Evolutionary conservation across 2,113 vertebrate species (phyloP).

Genomic region (Pteropus alecto): DNA sequence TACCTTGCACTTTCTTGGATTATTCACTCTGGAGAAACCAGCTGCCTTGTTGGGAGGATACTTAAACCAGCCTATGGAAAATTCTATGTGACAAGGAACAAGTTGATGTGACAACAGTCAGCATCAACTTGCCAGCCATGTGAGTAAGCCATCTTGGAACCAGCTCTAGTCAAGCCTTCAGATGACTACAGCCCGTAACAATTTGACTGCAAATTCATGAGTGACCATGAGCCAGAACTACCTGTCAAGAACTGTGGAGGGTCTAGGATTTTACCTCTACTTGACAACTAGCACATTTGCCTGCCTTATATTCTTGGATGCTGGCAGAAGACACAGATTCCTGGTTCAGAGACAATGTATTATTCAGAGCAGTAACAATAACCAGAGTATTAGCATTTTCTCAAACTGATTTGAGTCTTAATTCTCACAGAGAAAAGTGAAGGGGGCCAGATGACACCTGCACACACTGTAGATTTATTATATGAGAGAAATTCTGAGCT

Average conservation of each 20-base stretch:
- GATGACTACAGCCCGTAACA: neutral
- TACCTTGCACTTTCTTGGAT: neutral
- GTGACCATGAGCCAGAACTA: neutral
- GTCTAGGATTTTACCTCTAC: neutral
- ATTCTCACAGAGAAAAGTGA: neutral
- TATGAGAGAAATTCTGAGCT: neutral
- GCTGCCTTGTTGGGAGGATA: neutral
- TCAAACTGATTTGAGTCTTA: neutral
- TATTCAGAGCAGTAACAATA: neutral
- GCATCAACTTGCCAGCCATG: neutral
- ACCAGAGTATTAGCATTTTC: neutral
- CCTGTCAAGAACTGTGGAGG: neutral
- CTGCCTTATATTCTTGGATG: neutral
- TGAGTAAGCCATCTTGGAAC: neutral
- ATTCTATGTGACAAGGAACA: neutral
- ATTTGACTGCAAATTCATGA: neutral
- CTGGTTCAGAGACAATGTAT: neutral
- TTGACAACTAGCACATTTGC: neutral
- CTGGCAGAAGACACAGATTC: neutral
- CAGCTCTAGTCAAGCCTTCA: neutral
- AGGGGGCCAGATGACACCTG: neutral
- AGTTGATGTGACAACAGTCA: neutral
- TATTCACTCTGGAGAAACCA: neutral
- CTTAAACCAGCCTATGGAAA: neutral
- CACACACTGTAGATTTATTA: neutral